Conservation (phyloP, 2,797 vertebrate species). For the Poeciliopsis paucimaculata region DNA sequence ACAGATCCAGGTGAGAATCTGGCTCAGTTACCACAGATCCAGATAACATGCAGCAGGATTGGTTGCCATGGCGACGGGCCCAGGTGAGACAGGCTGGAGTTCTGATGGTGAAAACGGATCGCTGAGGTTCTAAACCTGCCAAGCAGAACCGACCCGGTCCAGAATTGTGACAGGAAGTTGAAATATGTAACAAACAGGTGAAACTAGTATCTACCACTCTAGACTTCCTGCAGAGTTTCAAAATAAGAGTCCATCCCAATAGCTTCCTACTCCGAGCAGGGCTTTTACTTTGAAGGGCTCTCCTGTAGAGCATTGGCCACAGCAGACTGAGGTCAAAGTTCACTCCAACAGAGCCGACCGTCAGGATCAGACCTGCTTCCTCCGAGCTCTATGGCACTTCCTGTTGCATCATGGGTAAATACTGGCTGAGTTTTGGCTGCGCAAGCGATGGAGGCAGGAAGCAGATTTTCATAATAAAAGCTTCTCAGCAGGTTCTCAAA, state of each 20-base stretch:
- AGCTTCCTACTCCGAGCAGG: neutral
- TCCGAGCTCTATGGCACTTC: constrained; percentile 41
- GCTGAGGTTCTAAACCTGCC: neutral
- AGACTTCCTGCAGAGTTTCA: constrained; percentile 1
- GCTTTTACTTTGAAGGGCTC: constrained; percentile 1
- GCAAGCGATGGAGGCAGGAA: constrained; percentile 23
- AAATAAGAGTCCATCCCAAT: constrained; percentile 1
- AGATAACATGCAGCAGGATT: neutral
- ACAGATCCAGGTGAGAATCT: neutral
- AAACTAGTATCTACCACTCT: neutral
- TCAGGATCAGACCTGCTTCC: neutral
- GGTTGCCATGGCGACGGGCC: neutral
- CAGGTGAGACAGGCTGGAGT: neutral
- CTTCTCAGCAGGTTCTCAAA: neutral
- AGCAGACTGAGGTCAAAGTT: neutral
- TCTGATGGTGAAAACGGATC: neutral
- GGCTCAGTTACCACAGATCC: neutral
- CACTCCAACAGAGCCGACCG: neutral
- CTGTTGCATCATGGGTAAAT: constrained; percentile 61
- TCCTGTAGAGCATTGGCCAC: neutral
- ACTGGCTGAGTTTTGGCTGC: constrained; percentile 26
- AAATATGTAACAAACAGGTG: neutral
- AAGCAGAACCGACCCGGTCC: neutral
- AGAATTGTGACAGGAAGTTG: neutral
- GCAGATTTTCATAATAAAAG: constrained; percentile 15